These are phyloP conservation scores for Spheniscus mendiculus DNA, from an alignment of 2,113 vertebrate species.

Conservation along the genomic window DNA sequence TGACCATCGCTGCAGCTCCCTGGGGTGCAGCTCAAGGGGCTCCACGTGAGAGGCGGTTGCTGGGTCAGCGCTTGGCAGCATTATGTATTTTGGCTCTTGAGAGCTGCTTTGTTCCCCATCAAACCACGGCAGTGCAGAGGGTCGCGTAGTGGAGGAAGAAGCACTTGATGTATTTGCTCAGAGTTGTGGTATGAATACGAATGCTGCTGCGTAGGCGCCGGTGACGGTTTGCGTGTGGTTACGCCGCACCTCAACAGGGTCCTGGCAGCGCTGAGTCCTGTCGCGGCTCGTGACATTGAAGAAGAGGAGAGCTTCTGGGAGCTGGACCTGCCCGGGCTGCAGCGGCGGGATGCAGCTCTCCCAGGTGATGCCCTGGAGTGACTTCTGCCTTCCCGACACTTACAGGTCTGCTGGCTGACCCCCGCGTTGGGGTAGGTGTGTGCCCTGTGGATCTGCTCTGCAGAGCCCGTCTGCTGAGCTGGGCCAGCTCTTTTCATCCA, in stretches of 20 bases:
- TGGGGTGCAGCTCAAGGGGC: not conserved
- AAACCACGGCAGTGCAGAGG: fast-evolving
- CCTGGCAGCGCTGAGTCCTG: not conserved
- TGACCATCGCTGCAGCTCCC: not conserved
- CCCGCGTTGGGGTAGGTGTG: not conserved
- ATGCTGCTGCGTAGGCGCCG: fast-evolving
- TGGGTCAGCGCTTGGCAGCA: not conserved
- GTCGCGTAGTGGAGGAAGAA: fast-evolving
- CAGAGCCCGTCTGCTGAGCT: not conserved
- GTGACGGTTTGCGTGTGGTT: not conserved
- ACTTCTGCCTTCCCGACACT: not conserved
- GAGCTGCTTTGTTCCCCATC: not conserved
- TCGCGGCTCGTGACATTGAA: fast-evolving
- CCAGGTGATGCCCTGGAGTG: not conserved
- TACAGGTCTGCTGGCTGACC: not conserved
- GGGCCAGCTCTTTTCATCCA: not conserved
- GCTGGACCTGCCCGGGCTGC: not conserved
- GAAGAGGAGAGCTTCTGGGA: not conserved
- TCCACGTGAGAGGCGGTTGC: not conserved
- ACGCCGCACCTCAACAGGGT: not conserved
- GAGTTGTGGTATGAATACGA: fast-evolving
- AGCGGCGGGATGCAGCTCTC: not conserved
- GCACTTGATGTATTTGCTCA: not conserved
- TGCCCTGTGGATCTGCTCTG: not conserved
- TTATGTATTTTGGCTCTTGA: not conserved